Evolutionary conservation across 2,113 vertebrate genomes (phyloP).

Genomic region (Dolichotis patagonum): DNA sequence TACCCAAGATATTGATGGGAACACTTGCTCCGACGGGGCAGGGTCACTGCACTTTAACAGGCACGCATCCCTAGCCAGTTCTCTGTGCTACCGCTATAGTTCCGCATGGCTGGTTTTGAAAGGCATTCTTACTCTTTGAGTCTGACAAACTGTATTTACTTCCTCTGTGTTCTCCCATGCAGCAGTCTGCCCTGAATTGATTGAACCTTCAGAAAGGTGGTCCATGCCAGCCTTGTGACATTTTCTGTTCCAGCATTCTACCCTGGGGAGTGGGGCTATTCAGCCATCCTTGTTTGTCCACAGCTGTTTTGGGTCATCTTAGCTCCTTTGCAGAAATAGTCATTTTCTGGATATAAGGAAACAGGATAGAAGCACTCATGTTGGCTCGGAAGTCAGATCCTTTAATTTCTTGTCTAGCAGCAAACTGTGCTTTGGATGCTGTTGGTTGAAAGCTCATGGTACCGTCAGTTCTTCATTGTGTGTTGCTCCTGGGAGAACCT

Average conservation of each 20-base stretch:
- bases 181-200: not conserved
- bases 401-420: not conserved
- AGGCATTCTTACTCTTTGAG: not conserved
- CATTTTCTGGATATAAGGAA: conserved; percentile 42
- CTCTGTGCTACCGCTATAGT: not conserved
- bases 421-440: not conserved
- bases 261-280: not conserved
- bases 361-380: not conserved
- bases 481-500: not conserved
- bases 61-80: not conserved
- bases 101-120: not conserved
- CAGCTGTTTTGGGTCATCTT: not conserved
- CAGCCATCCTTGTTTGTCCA: not conserved
- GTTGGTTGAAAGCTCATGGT: not conserved
- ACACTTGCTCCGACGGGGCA: not conserved
- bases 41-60: not conserved
- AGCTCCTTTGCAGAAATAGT: conserved; percentile 14
- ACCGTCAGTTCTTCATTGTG: not conserved
- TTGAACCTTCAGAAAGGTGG: not conserved
- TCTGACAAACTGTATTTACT: not conserved
- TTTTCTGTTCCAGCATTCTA: not conserved
- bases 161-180: not conserved
- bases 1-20: not conserved
- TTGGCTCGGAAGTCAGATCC: not conserved
- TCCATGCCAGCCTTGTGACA: not conserved